Evolutionary conservation across 2,113 vertebrate species (phyloP).

Genomic region (Eleginops maclovinus): DNA sequence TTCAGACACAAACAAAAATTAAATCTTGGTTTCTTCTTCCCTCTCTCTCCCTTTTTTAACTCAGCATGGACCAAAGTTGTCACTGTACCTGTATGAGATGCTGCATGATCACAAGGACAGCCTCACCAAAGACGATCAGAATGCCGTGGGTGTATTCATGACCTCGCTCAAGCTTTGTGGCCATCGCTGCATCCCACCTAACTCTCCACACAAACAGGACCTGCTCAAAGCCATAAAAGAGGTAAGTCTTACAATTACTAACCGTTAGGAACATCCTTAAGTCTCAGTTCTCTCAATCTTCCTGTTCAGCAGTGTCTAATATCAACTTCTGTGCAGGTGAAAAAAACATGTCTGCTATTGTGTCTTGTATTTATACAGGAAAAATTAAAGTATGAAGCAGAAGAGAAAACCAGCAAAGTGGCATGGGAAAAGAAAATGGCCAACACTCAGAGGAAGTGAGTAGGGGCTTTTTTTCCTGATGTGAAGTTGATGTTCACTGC

Average conservation of each 20-base stretch:
- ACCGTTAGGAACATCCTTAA: no score
- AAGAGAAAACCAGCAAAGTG: constrained; percentile 89
- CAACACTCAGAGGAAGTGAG: constrained; percentile 92
- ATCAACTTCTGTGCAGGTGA: no score
- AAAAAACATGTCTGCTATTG: not conserved
- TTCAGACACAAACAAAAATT: not conserved
- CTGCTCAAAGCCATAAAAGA: constrained; percentile 91
- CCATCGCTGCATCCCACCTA: constrained; percentile 90
- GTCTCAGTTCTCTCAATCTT: no score
- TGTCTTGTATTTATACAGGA: constrained; percentile 82
- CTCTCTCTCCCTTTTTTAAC: not conserved
- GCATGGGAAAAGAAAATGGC: constrained; percentile 94
- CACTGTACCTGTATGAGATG: constrained; percentile 93
- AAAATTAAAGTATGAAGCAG: constrained; percentile 91
- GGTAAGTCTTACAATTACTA: constrained; percentile 82
- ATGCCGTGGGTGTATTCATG: constrained; percentile 86
- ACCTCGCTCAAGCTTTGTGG: constrained; percentile 91
- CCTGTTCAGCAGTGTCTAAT: not conserved
- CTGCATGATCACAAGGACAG: constrained; percentile 88
- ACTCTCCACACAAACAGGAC: constrained; percentile 87
- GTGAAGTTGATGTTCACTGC: not conserved
- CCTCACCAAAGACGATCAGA: constrained; percentile 89
- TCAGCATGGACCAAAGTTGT: constrained; percentile 95
- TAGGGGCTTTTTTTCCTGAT: not conserved
- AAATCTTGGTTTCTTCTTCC: not conserved